These are phyloP conservation scores for Hofmannophila pseudospretella DNA, from an alignment of 2,888 invertebrate genomes.

Conservation along the genomic window DNA sequence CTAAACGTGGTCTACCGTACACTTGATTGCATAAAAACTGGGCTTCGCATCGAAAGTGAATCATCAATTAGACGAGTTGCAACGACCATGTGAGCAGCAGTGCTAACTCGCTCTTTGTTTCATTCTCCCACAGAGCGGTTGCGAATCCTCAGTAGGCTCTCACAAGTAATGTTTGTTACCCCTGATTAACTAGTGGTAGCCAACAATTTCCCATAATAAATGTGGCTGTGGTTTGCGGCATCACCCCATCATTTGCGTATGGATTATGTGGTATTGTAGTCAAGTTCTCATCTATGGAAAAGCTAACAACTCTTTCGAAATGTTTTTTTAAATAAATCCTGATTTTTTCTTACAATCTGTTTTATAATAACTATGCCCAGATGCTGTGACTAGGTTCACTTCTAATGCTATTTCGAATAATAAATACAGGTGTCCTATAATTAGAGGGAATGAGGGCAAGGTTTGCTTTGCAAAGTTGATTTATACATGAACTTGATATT, in stretches of 20 bases:
- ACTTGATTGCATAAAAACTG: conserved; percentile 27
- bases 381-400: no score
- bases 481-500: no score
- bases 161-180: conserved; percentile 30
- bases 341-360: no score
- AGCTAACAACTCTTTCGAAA: no score
- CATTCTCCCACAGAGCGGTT: conserved; percentile 44
- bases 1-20: conserved; percentile 9
- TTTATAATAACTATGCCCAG: no score
- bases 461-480: conserved; percentile 5
- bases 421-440: not conserved
- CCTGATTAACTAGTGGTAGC: conserved; percentile 27
- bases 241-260: conserved; percentile 34
- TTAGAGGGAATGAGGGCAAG: conserved; percentile 9
- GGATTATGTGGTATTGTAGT: conserved; percentile 38
- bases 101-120: conserved; percentile 44
- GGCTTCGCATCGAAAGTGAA: conserved; percentile 40
- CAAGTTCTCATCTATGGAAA: conserved; percentile 3
- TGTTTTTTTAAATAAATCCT: no score
- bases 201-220: conserved; percentile 37
- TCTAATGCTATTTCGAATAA: no score
- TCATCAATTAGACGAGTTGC: conserved; percentile 51
- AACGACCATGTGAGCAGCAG: conserved; percentile 18
- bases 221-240: conserved; percentile 29
- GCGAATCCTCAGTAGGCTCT: conserved; percentile 44